phyloP scores from a whole-genome alignment of 1,140 invertebrate species.

The Tigriopus japonicus region DNA sequence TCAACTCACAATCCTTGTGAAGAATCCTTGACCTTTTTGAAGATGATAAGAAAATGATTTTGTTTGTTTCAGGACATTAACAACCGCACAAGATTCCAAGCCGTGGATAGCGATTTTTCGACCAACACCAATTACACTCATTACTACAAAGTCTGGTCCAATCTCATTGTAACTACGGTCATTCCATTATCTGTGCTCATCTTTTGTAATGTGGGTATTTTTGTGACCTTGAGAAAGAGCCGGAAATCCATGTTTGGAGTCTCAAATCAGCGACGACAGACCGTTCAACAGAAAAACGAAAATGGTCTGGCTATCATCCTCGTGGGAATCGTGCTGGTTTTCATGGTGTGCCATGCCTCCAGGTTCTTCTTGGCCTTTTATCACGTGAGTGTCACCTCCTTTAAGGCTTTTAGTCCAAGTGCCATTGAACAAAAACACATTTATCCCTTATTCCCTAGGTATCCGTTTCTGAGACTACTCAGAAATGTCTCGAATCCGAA shows the following conservation, averaged over 20 bases:
- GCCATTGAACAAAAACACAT: no score
- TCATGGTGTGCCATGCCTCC: constrained; percentile 4
- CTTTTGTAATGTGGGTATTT: constrained; percentile 3
- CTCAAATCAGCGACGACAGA: not conserved
- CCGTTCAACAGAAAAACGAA: not conserved
- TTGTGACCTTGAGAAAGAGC: not conserved
- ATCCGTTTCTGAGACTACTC: not conserved
- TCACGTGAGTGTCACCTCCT: not conserved
- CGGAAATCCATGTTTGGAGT: not conserved
- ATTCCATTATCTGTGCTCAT: constrained; percentile 2
- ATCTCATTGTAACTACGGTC: constrained; percentile 9
- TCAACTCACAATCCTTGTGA: no score
- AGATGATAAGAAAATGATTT: not conserved
- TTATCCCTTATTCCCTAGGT: no score
- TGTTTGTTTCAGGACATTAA: not conserved
- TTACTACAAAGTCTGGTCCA: constrained; percentile 11
- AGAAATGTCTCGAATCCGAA: not conserved
- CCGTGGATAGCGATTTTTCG: not conserved
- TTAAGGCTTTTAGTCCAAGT: no score
- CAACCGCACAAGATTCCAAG: not conserved
- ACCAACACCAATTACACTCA: not conserved
- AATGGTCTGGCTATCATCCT: constrained; percentile 1
- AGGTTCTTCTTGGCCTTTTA: constrained; percentile 8
- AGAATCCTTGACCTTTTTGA: no score
- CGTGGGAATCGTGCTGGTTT: constrained; percentile 5